Evolutionary conservation across 1,140 invertebrate species (phyloP).

Genomic region (Platyscapa corneri): DNA sequence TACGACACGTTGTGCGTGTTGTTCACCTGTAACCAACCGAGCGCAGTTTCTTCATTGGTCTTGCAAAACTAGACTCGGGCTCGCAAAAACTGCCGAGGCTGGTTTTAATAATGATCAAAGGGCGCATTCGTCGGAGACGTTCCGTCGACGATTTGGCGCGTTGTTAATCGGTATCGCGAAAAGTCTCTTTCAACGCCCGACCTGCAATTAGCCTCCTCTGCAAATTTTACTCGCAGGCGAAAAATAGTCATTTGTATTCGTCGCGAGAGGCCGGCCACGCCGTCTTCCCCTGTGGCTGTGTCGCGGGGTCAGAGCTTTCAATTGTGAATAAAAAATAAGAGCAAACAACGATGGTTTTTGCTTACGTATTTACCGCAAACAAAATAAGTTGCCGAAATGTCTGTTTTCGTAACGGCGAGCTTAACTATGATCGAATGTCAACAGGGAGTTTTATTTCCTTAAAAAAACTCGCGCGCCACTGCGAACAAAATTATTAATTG

Average conservation of each 20-base stretch:
- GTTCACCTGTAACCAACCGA: constrained; percentile 78
- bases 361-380: background rate
- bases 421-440: background rate
- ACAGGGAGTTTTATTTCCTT: background rate
- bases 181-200: background rate
- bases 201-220: background rate
- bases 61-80: no score
- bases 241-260: background rate
- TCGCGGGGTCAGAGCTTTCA: background rate
- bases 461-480: no score
- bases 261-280: background rate
- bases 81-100: no score
- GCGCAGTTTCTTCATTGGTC: no score
- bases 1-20: constrained; percentile 83
- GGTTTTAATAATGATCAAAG: no score
- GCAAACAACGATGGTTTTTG: background rate
- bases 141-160: no score
- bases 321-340: background rate
- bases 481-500: no score
- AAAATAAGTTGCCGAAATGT: background rate
- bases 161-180: background rate
- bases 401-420: background rate
- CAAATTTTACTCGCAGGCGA: background rate
- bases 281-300: background rate
- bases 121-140: no score